Evolutionary conservation across 1,140 invertebrate genomes (phyloP).

Genomic region (Meloidogyne floridensis): DNA sequence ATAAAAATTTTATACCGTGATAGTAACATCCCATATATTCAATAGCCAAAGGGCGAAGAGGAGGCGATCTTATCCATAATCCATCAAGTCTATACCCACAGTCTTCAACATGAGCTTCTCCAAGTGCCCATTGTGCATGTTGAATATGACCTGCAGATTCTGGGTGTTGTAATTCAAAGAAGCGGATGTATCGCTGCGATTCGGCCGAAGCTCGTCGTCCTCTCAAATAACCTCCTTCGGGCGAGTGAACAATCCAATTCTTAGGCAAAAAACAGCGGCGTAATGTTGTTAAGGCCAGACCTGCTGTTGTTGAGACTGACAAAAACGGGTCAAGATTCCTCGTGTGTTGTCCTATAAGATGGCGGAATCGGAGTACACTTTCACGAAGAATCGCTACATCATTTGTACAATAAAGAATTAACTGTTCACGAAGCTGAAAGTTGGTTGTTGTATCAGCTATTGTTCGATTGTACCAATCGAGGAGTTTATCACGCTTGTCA

Average conservation of each 20-base stretch:
- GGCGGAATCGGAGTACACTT: slow-evolving; percentile 6
- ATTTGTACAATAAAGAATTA: neutral
- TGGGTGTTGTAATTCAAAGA: slow-evolving; percentile 4
- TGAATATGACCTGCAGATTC: neutral
- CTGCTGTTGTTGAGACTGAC: neutral
- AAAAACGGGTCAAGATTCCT: slow-evolving; percentile 12
- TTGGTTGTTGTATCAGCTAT: slow-evolving; percentile 6
- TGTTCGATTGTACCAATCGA: slow-evolving; percentile 12
- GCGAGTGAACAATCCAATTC: neutral
- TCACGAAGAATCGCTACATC: slow-evolving; percentile 20
- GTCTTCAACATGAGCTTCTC: slow-evolving; percentile 23
- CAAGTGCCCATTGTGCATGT: slow-evolving; percentile 19
- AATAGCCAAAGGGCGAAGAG: slow-evolving; percentile 4
- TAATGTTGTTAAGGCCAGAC: slow-evolving; percentile 1
- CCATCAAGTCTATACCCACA: slow-evolving; percentile 2
- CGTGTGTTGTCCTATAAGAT: neutral
- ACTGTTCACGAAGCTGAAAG: neutral
- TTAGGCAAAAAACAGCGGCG: neutral
- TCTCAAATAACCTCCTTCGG: too few relatives aligned
- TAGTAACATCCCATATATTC: slow-evolving; percentile 25
- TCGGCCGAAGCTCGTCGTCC: too few relatives aligned
- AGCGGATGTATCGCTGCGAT: neutral
- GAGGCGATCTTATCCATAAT: neutral
- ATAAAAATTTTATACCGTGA: neutral
- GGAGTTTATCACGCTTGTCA: neutral